phyloP scores from a whole-genome alignment of 2,888 invertebrate genomes.

The Eupithecia dodoneata region DNA sequence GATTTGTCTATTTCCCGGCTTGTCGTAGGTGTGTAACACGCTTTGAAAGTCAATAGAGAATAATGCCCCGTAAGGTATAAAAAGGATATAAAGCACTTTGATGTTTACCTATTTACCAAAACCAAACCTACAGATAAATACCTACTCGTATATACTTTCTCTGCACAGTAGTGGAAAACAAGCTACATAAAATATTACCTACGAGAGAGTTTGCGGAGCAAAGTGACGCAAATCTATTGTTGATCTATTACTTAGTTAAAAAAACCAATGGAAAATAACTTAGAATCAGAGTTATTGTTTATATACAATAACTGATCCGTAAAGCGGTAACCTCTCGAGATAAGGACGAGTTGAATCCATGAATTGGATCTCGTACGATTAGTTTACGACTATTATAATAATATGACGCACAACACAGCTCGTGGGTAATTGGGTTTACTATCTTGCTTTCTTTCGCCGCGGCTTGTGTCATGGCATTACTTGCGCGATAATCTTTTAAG shows the following conservation, averaged over 20 bases:
- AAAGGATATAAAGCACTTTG: too few relatives aligned
- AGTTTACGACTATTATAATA: neutral
- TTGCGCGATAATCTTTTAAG: too few relatives aligned
- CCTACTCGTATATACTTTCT: too few relatives aligned
- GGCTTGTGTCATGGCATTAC: neutral
- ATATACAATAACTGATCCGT: conserved; percentile 47
- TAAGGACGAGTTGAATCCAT: conserved; percentile 42
- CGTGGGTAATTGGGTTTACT: neutral
- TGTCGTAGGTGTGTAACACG: too few relatives aligned
- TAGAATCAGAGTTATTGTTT: conserved; percentile 42
- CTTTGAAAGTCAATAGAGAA: too few relatives aligned
- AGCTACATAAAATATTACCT: neutral
- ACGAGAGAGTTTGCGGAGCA: neutral
- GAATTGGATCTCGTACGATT: conserved; percentile 30
- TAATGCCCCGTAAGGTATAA: too few relatives aligned
- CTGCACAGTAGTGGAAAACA: too few relatives aligned
- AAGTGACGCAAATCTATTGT: conserved; percentile 20
- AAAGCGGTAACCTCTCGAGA: conserved; percentile 46
- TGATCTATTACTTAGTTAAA: conserved; percentile 1
- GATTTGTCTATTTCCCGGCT: too few relatives aligned
- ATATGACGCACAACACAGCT: conserved; percentile 6
- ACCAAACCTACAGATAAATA: too few relatives aligned
- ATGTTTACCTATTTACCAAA: too few relatives aligned
- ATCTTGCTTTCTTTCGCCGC: neutral
- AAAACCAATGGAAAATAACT: conserved; percentile 48